Evolutionary conservation across 2,888 invertebrate genomes (phyloP), one percentile per base, ranked within the genome.

Genomic region (Cryptus viduatorius): DNA sequence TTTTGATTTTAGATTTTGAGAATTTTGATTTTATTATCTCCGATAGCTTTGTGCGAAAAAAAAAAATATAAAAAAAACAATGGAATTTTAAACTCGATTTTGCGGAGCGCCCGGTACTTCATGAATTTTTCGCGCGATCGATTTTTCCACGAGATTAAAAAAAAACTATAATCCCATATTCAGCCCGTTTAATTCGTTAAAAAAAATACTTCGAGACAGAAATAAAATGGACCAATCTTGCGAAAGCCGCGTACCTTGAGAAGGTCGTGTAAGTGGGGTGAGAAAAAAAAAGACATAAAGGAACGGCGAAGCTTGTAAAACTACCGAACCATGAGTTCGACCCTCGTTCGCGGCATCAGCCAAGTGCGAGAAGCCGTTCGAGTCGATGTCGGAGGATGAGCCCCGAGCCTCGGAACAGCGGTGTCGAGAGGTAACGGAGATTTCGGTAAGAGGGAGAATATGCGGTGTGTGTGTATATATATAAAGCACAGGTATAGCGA

Each of bases 291-390:
- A 24, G 48, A 46, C 48, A 24, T 19, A 7, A 31, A 53, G 31
- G 31, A 56, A 65, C 29, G 24, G 61, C 31, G 31, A 16, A 71
- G 71, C 71, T 71, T 42, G 16, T 42, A 4, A 42, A 53, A 37
- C 71, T 56, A 37, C n/a, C 71, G 53, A 50, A 37, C 71, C 71
- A 56, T 42, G 71, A 71, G 50, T 71, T 53, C 37, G 53, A 56
- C 53, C 71, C 71, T 71, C 71, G 19, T 56, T 71, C 71, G 53
- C 53, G 56, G 10, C 37, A 19, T 50, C 71, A 56, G 71, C 71
- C 53, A 42, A 71, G 71, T 71, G 71, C 53, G 31, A 53, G 53
- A 71, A 71, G 71, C 71, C 71, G 71, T 71, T 71, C 37, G 53
- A 53, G 10, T 53, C 12, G 31, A 19, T 53, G 37, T 71, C 53